phyloP scores from a whole-genome alignment of 2,888 invertebrate genomes.

The Hartigia nigra region DNA sequence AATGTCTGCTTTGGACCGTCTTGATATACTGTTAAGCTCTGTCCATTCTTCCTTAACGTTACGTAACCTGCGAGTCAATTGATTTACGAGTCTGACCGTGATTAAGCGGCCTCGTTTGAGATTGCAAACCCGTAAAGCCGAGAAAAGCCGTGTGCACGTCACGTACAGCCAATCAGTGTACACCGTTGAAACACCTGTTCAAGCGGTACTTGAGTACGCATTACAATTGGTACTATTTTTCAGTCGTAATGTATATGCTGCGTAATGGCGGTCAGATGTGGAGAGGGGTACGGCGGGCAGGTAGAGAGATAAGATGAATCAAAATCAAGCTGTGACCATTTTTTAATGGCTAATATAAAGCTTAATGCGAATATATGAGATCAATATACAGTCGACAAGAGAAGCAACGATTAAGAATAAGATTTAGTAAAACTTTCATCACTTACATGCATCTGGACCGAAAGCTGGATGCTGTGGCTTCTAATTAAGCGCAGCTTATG shows the following conservation, averaged over 20 bases:
- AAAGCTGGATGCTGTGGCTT: neutral
- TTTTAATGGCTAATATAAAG: no score
- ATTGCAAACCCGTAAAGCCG: neutral
- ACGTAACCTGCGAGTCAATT: slow-evolving; percentile 19
- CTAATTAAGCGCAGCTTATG: neutral
- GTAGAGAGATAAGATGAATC: neutral
- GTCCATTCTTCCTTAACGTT: slow-evolving; percentile 4
- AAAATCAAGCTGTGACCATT: slow-evolving; percentile 11
- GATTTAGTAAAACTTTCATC: neutral
- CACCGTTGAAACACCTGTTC: neutral
- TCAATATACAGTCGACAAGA: neutral
- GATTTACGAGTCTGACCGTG: slow-evolving; percentile 23
- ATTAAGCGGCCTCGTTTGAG: slow-evolving; percentile 19
- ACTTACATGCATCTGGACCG: neutral
- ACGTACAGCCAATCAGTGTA: slow-evolving; percentile 5
- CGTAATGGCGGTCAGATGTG: neutral
- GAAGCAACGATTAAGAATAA: neutral
- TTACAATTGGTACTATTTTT: neutral
- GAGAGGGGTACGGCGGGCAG: no score
- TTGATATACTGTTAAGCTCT: neutral
- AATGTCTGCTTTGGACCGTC: neutral
- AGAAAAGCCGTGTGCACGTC: slow-evolving; percentile 3
- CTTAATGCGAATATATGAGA: no score
- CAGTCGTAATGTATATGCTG: neutral
- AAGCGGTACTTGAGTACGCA: neutral